These are phyloP conservation scores for Hermaeophaga mercurialis DNA, from an alignment of 2,888 invertebrate genomes.

Conservation along the genomic window DNA sequence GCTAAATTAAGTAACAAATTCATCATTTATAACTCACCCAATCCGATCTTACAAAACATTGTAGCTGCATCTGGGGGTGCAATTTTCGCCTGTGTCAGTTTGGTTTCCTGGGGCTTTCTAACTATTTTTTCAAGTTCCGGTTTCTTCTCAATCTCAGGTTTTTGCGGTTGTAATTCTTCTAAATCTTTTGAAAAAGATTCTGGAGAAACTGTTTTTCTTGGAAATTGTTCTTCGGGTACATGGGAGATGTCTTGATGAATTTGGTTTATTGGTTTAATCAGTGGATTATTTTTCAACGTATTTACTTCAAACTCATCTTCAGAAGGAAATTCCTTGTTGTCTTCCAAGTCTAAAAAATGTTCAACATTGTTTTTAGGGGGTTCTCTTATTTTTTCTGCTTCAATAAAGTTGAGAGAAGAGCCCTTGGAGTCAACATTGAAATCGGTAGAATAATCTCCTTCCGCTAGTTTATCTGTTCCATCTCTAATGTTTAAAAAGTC, in stretches of 20 bases:
- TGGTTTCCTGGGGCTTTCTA: slow-evolving; percentile 32
- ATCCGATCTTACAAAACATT: slow-evolving; percentile 74
- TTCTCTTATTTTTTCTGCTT: slow-evolving; percentile 18
- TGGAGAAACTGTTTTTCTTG: slow-evolving; percentile 27
- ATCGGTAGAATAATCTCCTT: slow-evolving; percentile 42
- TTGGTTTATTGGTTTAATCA: slow-evolving; percentile 21
- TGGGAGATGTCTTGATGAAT: background rate
- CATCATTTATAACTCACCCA: slow-evolving; percentile 71
- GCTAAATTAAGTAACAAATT: too few relatives aligned
- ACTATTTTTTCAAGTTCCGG: slow-evolving; percentile 30
- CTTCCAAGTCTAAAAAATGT: slow-evolving; percentile 24
- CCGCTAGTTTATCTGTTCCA: slow-evolving; percentile 50
- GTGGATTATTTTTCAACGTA: slow-evolving; percentile 16
- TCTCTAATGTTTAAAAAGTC: slow-evolving; percentile 51
- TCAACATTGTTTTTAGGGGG: slow-evolving; percentile 28
- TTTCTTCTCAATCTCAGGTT: slow-evolving; percentile 13
- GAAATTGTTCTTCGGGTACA: slow-evolving; percentile 26
- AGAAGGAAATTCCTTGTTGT: slow-evolving; percentile 16
- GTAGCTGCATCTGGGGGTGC: slow-evolving; percentile 68
- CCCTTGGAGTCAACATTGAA: slow-evolving; percentile 14
- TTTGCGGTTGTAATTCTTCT: too few relatives aligned
- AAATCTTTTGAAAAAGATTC: too few relatives aligned
- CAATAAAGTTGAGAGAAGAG: slow-evolving; percentile 18
- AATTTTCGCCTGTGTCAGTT: slow-evolving; percentile 39
- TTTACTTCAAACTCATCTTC: slow-evolving; percentile 4